Conservation (phyloP, 1,140 invertebrate species). For the Drosophila parvula region DNA sequence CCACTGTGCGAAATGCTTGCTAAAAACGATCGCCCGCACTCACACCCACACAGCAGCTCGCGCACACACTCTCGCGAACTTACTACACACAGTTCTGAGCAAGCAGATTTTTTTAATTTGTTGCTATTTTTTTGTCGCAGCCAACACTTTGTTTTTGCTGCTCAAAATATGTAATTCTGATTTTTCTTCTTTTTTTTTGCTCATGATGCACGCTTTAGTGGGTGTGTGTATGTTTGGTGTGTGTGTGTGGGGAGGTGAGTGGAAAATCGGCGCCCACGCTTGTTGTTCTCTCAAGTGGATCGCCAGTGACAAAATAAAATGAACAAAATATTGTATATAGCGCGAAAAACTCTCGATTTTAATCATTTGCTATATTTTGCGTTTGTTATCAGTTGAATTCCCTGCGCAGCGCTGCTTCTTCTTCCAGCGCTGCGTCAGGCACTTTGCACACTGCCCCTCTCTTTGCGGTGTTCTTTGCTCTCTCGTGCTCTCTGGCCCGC, state of each 20-base stretch:
- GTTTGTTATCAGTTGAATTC: conserved; percentile 65
- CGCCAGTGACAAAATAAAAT: conserved; percentile 34
- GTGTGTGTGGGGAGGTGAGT: conserved; percentile 1
- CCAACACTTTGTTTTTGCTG: conserved; percentile 74
- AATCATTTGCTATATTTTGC: conserved; percentile 64
- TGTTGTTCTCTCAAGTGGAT: conserved; percentile 34
- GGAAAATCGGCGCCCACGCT: conserved; percentile 61
- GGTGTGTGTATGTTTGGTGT: conserved; percentile 2
- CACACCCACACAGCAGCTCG: conserved; percentile 33
- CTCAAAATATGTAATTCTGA: conserved; percentile 68
- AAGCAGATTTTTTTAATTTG: conserved; percentile 67
- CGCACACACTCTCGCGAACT: conserved; percentile 43
- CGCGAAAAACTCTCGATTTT: conserved; percentile 66
- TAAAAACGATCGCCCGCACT: conserved; percentile 71
- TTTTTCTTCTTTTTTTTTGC: conserved; percentile 60
- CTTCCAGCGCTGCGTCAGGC: conserved; percentile 18
- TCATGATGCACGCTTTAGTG: conserved; percentile 43
- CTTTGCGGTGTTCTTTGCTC: conserved; percentile 37
- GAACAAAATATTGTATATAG: conserved; percentile 19
- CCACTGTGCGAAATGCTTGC: conserved; percentile 64
- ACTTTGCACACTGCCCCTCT: conserved; percentile 32
- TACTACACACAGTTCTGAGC: conserved; percentile 57
- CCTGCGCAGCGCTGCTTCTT: conserved; percentile 19
- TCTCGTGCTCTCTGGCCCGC: conserved; percentile 24
- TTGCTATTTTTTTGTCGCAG: conserved; percentile 59